Base-by-base conservation (phyloP, 2,113 vertebrate genomes). In the Anarrhichthys ocellatus region DNA sequence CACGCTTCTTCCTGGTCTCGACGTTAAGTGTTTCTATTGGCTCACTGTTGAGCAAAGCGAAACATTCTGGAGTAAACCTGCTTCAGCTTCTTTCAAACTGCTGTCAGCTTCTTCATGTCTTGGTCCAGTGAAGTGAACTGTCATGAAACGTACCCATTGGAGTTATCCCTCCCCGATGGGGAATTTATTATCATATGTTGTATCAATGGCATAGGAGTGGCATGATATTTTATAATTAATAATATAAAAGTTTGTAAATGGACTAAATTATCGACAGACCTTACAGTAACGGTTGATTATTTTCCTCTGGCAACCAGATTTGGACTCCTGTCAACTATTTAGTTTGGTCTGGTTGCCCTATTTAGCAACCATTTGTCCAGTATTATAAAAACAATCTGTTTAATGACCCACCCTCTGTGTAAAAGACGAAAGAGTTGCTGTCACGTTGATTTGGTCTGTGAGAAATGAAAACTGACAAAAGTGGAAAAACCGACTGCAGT, bases 271-370 rank as follows among this genome's bases (percentile, higher is more conserved):
- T 17, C 29, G 32, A 50, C 59, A 48, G 9, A 34, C 50, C 20
- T 6, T 22, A 22, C 29, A 7, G 18, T 50, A 14, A 59, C 67
- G 22, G 15, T 78, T 52, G 8, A 9, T 18, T 48, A 17, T 9
- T 72, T 18, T 56, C 8, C 11, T 20, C 0, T 1, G n/a, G 66
- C 34, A 38, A 78, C 44, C 1, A n/a, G 10, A 64, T 70, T 78
- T 85, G 76, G 71, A 64, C 15, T 4, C 9, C 9, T 75, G 18
- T 74, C 56, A 87, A 68, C 61, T 73, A 69, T 75, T 82, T 73
- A 0, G 7, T 68, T 84, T 48, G 15, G 54, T 78, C 27, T 70
- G 27, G 20, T 66, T 65, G 38, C 18, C 56, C 56, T n/a, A 64
- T 34, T 82, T 82, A 20, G 68, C n/a, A 46, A 27, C 18, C 2